These are phyloP conservation scores for Mythimna pallens DNA, from an alignment of 2,888 invertebrate genomes.

Conservation along the genomic window DNA sequence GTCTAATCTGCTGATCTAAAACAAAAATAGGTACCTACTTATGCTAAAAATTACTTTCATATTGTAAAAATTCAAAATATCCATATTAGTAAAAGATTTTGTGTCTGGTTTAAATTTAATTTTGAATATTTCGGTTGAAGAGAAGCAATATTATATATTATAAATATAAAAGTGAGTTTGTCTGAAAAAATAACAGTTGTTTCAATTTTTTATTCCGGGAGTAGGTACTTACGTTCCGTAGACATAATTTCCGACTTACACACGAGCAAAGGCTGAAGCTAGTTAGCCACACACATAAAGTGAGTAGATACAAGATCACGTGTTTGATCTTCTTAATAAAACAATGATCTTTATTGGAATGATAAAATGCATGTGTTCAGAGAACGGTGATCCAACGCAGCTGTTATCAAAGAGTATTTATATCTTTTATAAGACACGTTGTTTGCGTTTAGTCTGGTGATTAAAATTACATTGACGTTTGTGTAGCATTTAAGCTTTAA, in stretches of 20 bases:
- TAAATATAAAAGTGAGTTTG: no score
- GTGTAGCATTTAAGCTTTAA: not conserved
- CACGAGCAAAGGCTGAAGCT: not conserved
- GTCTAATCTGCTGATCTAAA: not conserved
- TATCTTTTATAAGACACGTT: slow-evolving; percentile 4
- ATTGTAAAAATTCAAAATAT: no score
- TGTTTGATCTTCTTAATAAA: slow-evolving; percentile 13
- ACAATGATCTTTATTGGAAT: slow-evolving; percentile 37
- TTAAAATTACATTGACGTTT: slow-evolving; percentile 19
- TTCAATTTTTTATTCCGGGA: not conserved
- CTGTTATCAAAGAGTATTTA: slow-evolving; percentile 34
- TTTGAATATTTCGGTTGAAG: no score
- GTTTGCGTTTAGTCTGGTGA: not conserved
- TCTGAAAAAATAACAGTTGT: no score
- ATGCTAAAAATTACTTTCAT: no score
- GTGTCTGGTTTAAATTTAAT: no score
- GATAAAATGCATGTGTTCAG: slow-evolving; percentile 26
- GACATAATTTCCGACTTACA: not conserved
- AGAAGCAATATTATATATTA: no score
- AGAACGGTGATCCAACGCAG: slow-evolving; percentile 26
- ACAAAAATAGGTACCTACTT: no score
- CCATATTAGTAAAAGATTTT: no score
- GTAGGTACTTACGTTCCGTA: not conserved
- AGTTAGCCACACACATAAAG: not conserved
- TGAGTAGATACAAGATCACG: slow-evolving; percentile 2